A percentile compares a stretch with the other conserved stretches of the same genome.
Evolutionary conservation across 2,888 invertebrate species (phyloP).

Genomic region (Melinopterus prodromus): DNA sequence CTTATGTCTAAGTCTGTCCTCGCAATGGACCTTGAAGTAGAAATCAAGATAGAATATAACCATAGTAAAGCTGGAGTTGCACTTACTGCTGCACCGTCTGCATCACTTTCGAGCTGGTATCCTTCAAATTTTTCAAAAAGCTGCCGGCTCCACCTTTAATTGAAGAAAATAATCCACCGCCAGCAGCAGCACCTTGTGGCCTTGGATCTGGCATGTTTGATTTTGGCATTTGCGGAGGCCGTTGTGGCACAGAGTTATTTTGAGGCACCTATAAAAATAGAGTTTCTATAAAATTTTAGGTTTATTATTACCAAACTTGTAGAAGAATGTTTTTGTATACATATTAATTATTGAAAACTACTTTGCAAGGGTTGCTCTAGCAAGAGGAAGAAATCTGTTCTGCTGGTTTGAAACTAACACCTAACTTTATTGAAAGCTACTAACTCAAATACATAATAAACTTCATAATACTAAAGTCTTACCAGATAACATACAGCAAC

Average conservation of each 20-base stretch:
- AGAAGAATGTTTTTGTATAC: too few relatives aligned
- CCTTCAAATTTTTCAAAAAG: conserved; percentile 92
- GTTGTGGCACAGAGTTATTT: conserved; percentile 46
- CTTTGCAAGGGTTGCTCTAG: too few relatives aligned
- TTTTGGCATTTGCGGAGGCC: conserved; percentile 54
- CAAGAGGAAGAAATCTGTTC: too few relatives aligned
- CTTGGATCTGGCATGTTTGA: conserved; percentile 49
- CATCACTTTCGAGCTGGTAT: conserved; percentile 96
- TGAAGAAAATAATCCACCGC: conserved; percentile 79
- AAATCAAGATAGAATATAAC: not conserved
- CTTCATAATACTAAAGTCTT: too few relatives aligned
- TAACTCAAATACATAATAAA: too few relatives aligned
- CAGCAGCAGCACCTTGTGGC: conserved; percentile 46
- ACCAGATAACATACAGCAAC: too few relatives aligned
- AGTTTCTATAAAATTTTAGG: too few relatives aligned
- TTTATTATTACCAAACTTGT: too few relatives aligned
- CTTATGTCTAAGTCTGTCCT: conserved; percentile 90
- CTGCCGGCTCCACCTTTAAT: conserved; percentile 93
- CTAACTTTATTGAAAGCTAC: too few relatives aligned
- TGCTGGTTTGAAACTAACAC: too few relatives aligned
- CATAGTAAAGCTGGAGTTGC: not conserved
- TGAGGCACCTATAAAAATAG: conserved; percentile 21
- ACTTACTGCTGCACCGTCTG: conserved; percentile 92
- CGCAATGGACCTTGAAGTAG: conserved; percentile 73
- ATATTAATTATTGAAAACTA: too few relatives aligned